These are phyloP conservation scores for Burhinus bistriatus DNA, from an alignment of 2,113 vertebrate genomes.

Conservation along the genomic window DNA sequence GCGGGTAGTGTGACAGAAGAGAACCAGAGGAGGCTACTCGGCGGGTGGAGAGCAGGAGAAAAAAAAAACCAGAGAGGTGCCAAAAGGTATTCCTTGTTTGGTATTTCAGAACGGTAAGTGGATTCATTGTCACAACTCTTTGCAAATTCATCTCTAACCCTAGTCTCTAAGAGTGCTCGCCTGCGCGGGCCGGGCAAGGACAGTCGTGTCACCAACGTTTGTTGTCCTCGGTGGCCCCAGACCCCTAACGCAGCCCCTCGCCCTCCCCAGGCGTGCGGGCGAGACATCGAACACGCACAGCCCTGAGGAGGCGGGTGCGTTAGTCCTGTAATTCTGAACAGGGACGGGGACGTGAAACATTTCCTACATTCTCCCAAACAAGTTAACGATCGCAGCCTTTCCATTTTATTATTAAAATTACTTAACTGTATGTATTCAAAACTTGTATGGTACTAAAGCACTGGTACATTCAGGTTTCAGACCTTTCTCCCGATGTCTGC, in stretches of 20 bases:
- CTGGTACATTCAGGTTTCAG: no score
- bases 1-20: no score
- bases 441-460: no score
- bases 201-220: accelerated
- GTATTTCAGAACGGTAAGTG: no score
- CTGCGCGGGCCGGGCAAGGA: not conserved
- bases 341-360: not conserved
- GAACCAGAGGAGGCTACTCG: no score
- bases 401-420: not conserved
- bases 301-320: not conserved
- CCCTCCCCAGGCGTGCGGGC: not conserved
- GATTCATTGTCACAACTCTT: not conserved
- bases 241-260: accelerated
- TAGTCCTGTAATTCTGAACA: not conserved
- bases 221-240: accelerated
- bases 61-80: not conserved
- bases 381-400: not conserved
- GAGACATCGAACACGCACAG: not conserved
- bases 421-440: not conserved
- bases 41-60: not conserved
- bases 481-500: not conserved
- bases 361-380: not conserved
- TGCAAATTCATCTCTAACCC: not conserved
- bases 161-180: accelerated
- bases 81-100: not conserved